phyloP scores from a whole-genome alignment of 2,888 invertebrate genomes.

The Hetaerina titia region DNA sequence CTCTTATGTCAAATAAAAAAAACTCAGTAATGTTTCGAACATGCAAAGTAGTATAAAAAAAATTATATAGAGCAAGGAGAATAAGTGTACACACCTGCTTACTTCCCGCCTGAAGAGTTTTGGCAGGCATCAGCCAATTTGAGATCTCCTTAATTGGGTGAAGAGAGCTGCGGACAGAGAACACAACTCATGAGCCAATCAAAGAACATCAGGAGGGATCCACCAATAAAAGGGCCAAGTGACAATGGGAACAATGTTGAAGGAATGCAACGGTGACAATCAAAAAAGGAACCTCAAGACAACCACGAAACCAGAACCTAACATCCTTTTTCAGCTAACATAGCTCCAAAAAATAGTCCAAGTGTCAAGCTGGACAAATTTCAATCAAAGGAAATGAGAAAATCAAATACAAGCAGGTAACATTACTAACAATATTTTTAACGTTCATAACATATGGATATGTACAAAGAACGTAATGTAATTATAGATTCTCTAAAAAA shows the following conservation, averaged over 20 bases:
- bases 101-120: constrained; percentile 55
- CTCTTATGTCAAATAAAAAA: constrained; percentile 59
- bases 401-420: too few species aligned
- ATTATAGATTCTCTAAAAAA: too few species aligned
- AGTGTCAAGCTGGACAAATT: too few species aligned
- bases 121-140: constrained; percentile 63
- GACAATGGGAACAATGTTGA: constrained; percentile 41
- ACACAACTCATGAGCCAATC: constrained; percentile 57
- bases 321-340: neutral
- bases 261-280: neutral
- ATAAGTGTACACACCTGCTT: constrained; percentile 64
- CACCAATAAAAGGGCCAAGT: constrained; percentile 51
- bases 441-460: too few species aligned
- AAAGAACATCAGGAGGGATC: constrained; percentile 2
- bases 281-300: neutral
- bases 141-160: constrained; percentile 61
- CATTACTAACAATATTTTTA: too few species aligned
- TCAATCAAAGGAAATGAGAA: too few species aligned
- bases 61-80: constrained; percentile 64
- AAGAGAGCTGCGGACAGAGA: constrained; percentile 63
- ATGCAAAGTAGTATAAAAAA: constrained; percentile 67
- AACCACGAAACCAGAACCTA: neutral
- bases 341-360: too few species aligned
- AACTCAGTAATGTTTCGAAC: constrained; percentile 63
- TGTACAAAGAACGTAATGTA: too few species aligned